A percentile compares a stretch with the other conserved stretches of the same genome.
phyloP scores from a whole-genome alignment of 2,888 invertebrate genomes.

The Philereme transversata region DNA sequence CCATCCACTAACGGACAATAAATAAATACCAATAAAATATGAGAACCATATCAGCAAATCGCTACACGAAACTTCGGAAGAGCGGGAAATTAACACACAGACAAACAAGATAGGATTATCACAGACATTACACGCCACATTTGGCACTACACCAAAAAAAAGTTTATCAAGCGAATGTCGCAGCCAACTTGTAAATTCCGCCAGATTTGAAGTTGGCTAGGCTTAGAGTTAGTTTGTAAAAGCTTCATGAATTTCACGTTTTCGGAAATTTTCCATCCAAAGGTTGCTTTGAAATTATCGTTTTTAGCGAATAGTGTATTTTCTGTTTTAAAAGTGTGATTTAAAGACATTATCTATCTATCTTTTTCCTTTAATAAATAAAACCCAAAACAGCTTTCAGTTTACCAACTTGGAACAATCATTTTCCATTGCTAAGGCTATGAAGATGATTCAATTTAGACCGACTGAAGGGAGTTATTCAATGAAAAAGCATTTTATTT shows the following conservation, averaged over 20 bases:
- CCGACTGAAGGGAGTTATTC: too few species aligned
- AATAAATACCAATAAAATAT: slow-evolving; percentile 10
- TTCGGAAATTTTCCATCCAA: not conserved
- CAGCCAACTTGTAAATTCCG: slow-evolving; percentile 14
- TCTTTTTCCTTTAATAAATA: too few species aligned
- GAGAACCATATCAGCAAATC: slow-evolving; percentile 3
- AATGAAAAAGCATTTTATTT: too few species aligned
- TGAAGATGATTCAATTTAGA: too few species aligned
- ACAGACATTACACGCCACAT: slow-evolving; percentile 31
- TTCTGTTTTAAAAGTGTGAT: too few species aligned
- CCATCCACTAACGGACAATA: too few species aligned
- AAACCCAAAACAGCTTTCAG: too few species aligned
- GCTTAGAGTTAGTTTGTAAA: slow-evolving; percentile 3
- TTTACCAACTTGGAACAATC: too few species aligned
- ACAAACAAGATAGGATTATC: slow-evolving; percentile 25
- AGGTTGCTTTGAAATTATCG: too few species aligned
- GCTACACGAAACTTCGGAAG: slow-evolving; percentile 18
- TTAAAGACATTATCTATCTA: too few species aligned
- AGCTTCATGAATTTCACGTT: slow-evolving; percentile 5
- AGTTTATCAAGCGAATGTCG: slow-evolving; percentile 22
- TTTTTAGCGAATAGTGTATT: too few species aligned
- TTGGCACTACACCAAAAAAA: slow-evolving; percentile 41
- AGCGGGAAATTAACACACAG: slow-evolving; percentile 25
- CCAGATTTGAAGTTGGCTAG: slow-evolving; percentile 22
- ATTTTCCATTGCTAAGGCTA: too few species aligned